Percentiles rank a stretch among this genome's conserved stretches.
phyloP scores from a whole-genome alignment of 2,888 invertebrate genomes.

The Mimachlamys varia region DNA sequence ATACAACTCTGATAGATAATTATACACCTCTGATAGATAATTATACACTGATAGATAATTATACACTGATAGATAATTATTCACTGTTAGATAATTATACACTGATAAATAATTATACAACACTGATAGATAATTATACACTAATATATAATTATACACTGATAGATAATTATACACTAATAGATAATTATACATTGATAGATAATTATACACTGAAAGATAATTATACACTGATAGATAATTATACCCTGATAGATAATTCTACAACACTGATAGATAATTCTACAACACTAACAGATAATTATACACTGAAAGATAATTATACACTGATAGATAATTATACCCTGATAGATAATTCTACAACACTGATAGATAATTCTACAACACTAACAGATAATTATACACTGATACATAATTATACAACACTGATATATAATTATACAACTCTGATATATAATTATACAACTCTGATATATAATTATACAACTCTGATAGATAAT shows the following conservation, averaged over 20 bases:
- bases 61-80: not conserved
- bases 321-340: not conserved
- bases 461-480: too few species aligned
- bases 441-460: too few species aligned
- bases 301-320: too few species aligned
- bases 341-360: not conserved
- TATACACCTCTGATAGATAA: not conserved
- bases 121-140: not conserved
- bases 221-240: not conserved
- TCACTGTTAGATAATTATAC: too few species aligned
- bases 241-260: not conserved
- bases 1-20: too few species aligned
- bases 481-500: not conserved
- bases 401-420: too few species aligned
- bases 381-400: not conserved
- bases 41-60: too few species aligned
- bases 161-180: not conserved
- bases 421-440: not conserved
- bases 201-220: not conserved
- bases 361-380: not conserved
- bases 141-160: too few species aligned
- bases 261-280: not conserved
- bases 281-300: too few species aligned
- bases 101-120: not conserved
- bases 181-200: not conserved